Conservation (phyloP, 2,113 vertebrate species). For the Scolopax mira region DNA sequence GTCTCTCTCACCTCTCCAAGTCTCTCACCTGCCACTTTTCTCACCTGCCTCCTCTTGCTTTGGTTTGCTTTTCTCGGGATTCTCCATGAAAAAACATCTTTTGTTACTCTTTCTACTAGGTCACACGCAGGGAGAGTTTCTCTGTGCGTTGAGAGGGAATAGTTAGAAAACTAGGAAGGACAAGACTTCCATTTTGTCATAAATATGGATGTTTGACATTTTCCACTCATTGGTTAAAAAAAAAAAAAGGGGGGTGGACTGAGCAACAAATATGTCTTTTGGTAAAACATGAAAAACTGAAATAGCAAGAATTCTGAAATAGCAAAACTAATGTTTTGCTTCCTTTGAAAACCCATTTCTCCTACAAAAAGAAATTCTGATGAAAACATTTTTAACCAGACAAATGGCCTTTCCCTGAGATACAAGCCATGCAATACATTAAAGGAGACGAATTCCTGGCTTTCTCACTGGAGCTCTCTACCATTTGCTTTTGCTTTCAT, state of each 20-base stretch:
- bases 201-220: not conserved
- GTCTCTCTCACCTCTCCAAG: not conserved
- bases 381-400: not conserved
- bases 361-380: not conserved
- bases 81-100: not conserved
- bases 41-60: not conserved
- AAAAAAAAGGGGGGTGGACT: not conserved
- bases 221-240: not conserved
- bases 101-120: not conserved
- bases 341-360: not conserved
- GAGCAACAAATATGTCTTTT: not conserved
- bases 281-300: not conserved
- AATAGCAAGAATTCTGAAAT: not conserved
- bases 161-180: not conserved
- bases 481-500: conserved; percentile 13
- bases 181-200: no score
- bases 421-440: not conserved
- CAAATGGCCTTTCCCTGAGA: not conserved
- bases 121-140: not conserved
- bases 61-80: not conserved
- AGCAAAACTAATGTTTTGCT: not conserved
- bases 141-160: not conserved
- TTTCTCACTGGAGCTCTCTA: not conserved
- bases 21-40: not conserved
- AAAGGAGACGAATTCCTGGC: not conserved